Evolutionary conservation across 92 coral and sea anemone genomes (phyloP).

Genomic region (Pocillopora meandrina): DNA sequence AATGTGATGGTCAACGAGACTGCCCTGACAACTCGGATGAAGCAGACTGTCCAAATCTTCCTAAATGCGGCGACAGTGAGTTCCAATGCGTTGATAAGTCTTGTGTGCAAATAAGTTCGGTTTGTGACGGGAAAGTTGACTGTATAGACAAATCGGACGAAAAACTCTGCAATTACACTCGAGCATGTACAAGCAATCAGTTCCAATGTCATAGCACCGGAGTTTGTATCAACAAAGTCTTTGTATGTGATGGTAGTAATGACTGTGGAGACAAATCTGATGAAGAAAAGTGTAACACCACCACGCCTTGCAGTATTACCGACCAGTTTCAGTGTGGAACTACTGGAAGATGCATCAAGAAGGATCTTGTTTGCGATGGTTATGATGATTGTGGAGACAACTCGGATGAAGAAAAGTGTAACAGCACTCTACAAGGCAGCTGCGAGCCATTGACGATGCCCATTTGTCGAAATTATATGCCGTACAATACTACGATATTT

Average conservation of each 20-base stretch:
- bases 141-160: constrained; percentile 55
- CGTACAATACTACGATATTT: constrained; percentile 77
- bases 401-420: too few relatives aligned
- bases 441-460: constrained; percentile 55
- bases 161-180: neutral
- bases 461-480: constrained; percentile 59
- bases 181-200: neutral
- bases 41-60: neutral
- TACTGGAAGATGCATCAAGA: too few relatives aligned
- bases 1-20: constrained; percentile 43
- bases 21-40: constrained; percentile 32
- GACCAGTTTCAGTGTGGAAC: too few relatives aligned
- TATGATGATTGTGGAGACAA: too few relatives aligned
- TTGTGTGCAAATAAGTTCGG: constrained; percentile 33
- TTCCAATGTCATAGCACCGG: neutral
- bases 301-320: too few relatives aligned
- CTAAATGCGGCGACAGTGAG: neutral
- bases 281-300: neutral
- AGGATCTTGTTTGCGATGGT: too few relatives aligned
- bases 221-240: neutral
- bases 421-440: too few relatives aligned
- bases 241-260: neutral
- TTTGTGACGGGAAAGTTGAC: constrained; percentile 47
- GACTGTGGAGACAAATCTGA: constrained; percentile 10
- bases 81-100: neutral